Evolutionary conservation across 1,140 invertebrate species (phyloP).

Genomic region (Cyclargus thomasi): DNA sequence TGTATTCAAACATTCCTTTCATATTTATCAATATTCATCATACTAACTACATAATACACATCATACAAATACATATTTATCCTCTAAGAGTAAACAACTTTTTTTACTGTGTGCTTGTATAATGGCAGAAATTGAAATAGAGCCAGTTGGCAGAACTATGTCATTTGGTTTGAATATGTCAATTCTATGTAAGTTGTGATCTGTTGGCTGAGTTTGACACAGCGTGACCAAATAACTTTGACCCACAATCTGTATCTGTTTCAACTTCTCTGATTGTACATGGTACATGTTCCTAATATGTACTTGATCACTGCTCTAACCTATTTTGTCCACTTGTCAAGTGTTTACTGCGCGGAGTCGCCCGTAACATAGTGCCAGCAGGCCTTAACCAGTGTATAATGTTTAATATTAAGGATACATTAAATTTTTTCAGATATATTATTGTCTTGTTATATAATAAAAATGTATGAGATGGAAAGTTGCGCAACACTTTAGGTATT

Average conservation of each 20-base stretch:
- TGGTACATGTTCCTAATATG: not conserved
- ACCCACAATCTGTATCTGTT: too few species aligned
- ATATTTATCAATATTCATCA: not conserved
- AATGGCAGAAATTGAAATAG: too few species aligned
- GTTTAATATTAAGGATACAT: slow-evolving; percentile 71
- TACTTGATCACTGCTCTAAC: slow-evolving; percentile 21
- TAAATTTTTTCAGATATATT: slow-evolving; percentile 74
- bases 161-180: too few species aligned
- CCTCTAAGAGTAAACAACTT: not conserved
- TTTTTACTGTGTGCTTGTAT: not conserved
- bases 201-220: too few species aligned
- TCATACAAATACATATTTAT: not conserved
- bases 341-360: slow-evolving; percentile 39
- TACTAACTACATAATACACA: not conserved
- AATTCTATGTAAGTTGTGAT: too few species aligned
- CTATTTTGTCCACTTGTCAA: slow-evolving; percentile 41
- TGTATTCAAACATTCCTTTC: not conserved
- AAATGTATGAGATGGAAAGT: slow-evolving; percentile 65
- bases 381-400: slow-evolving; percentile 70
- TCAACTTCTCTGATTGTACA: too few species aligned
- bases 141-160: too few species aligned
- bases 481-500: slow-evolving; percentile 56
- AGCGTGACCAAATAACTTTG: too few species aligned
- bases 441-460: slow-evolving; percentile 74
- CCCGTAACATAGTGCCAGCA: slow-evolving; percentile 43